A percentile compares a stretch with the other conserved stretches of the same genome.
These are phyloP conservation scores for Adrianichthys oophorus DNA, from an alignment of 2,797 vertebrate species.

Conservation along the genomic window DNA sequence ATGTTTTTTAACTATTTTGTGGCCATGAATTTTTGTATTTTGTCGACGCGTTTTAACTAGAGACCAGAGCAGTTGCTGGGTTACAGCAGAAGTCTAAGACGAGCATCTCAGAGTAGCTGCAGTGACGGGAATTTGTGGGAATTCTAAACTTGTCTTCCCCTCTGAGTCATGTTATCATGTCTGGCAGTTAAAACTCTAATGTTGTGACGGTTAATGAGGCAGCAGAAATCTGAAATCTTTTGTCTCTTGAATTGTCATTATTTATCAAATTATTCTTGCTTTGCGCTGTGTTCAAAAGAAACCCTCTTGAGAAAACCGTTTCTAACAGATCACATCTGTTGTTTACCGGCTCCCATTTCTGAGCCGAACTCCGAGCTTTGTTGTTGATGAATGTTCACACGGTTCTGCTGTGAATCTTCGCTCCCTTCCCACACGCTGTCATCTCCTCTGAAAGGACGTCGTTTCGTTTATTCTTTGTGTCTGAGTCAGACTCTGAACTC, in stretches of 20 bases:
- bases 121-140: neutral
- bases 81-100: too few relatives aligned
- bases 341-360: slow-evolving; percentile 30
- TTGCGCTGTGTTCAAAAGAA: slow-evolving; percentile 9
- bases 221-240: slow-evolving; percentile 22
- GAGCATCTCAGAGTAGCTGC: too few relatives aligned
- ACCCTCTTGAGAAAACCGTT: slow-evolving; percentile 13
- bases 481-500: too few relatives aligned
- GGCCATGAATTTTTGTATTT: too few relatives aligned
- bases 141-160: neutral
- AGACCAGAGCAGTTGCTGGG: too few relatives aligned
- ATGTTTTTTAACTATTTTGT: too few relatives aligned
- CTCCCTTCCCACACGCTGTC: slow-evolving; percentile 20
- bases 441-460: neutral
- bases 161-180: neutral
- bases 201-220: slow-evolving; percentile 16
- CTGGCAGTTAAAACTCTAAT: slow-evolving; percentile 4
- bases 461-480: too few relatives aligned
- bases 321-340: slow-evolving; percentile 44
- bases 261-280: slow-evolving; percentile 27
- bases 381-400: too few relatives aligned
- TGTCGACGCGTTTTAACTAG: too few relatives aligned
- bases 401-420: too few relatives aligned
- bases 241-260: slow-evolving; percentile 20
- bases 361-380: too few relatives aligned